Conservation (phyloP, 2,797 vertebrate genomes). For the Halcyon badia region DNA sequence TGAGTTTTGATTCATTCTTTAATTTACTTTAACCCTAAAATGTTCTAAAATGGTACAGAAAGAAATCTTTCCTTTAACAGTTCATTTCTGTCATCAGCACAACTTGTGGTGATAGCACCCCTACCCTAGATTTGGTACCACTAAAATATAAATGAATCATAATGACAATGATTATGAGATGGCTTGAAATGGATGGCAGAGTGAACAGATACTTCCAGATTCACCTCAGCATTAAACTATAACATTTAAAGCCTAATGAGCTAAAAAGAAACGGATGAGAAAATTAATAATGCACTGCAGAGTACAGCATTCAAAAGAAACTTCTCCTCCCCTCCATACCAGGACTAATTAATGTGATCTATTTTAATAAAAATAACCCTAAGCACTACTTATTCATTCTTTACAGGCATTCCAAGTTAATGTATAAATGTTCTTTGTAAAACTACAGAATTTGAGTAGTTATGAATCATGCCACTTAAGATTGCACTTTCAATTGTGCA, state of each 20-base stretch:
- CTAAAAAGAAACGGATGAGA: conserved; percentile 21
- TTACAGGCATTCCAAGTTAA: conserved; percentile 21
- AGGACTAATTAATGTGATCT: conserved; percentile 54
- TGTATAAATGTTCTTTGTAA: conserved; percentile 11
- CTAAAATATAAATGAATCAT: neutral
- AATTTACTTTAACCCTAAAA: neutral
- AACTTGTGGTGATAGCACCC: neutral
- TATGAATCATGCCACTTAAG: conserved; percentile 58
- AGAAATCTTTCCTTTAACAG: neutral
- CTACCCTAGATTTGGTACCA: neutral
- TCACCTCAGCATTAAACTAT: neutral
- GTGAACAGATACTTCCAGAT: neutral
- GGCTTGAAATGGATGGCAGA: neutral
- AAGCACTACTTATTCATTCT: conserved; percentile 46
- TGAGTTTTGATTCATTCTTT: neutral
- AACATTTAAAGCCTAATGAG: conserved; percentile 57
- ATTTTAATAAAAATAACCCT: conserved; percentile 49
- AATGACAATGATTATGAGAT: neutral
- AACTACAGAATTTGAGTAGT: conserved; percentile 17
- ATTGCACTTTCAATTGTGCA: neutral
- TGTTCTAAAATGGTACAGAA: neutral
- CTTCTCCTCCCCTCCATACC: neutral
- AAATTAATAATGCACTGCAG: conserved; percentile 46
- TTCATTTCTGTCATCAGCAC: neutral
- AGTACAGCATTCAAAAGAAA: conserved; percentile 19